A percentile compares a stretch with the other conserved stretches of the same genome.
phyloP scores from a whole-genome alignment of 2,888 invertebrate species.

The Carabus problematicus region DNA sequence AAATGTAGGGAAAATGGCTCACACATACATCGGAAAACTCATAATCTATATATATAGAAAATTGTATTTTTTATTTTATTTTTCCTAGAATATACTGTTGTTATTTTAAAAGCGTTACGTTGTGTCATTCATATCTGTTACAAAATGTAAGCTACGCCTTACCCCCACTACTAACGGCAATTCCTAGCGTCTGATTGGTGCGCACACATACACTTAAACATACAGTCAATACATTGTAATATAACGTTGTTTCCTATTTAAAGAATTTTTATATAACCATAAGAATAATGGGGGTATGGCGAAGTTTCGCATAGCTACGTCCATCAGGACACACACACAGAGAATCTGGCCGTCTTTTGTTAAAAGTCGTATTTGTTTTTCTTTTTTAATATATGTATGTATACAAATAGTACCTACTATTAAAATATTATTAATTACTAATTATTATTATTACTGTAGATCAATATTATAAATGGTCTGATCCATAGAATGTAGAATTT shows the following conservation, averaged over 20 bases:
- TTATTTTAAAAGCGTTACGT: no score
- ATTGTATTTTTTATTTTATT: no score
- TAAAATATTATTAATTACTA: constrained; percentile 32
- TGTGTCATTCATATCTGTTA: no score
- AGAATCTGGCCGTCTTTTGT: neutral
- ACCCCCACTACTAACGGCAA: no score
- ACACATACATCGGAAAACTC: no score
- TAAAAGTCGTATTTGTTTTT: constrained; percentile 25
- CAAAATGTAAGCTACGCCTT: no score
- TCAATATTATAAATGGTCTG: constrained; percentile 53
- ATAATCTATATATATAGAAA: no score
- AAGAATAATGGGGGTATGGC: constrained; percentile 2
- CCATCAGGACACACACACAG: constrained; percentile 9
- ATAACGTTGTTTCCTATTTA: constrained; percentile 30
- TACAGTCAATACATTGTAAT: constrained; percentile 12
- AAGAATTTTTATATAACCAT: constrained; percentile 28
- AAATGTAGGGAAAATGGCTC: no score
- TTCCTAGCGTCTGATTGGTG: no score
- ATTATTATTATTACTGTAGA: constrained; percentile 34
- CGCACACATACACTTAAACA: no score
- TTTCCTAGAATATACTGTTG: no score
- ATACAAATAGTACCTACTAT: constrained; percentile 37
- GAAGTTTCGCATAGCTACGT: neutral
- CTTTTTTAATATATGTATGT: constrained; percentile 34
- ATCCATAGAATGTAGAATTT: constrained; percentile 59